Conservation (phyloP, 2,888 invertebrate genomes). For the Agrotis puta region DNA sequence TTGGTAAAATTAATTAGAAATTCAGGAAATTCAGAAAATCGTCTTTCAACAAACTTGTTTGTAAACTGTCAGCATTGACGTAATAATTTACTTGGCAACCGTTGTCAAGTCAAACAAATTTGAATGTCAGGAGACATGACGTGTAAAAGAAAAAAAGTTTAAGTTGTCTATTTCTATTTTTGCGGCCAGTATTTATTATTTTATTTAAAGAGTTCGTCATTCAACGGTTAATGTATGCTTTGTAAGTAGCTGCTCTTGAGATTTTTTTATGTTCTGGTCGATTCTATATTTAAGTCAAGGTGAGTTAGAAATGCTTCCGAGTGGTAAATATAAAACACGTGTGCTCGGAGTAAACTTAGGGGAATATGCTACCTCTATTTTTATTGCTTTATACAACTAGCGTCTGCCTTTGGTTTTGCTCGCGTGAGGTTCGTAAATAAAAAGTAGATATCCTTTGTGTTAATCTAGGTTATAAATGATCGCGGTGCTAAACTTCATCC, state of each 20-base stretch:
- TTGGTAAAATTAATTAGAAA: constrained; percentile 4
- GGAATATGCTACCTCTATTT: not conserved
- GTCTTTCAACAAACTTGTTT: constrained; percentile 28
- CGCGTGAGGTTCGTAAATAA: too few relatives aligned
- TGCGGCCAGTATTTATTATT: constrained; percentile 38
- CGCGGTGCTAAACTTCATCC: too few relatives aligned
- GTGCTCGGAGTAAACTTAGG: constrained; percentile 7
- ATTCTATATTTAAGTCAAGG: constrained; percentile 58
- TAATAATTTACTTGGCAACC: constrained; percentile 78
- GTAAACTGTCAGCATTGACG: constrained; percentile 73
- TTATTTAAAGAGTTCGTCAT: constrained; percentile 18
- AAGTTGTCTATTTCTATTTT: constrained; percentile 23
- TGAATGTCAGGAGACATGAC: constrained; percentile 36
- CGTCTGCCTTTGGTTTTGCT: too few relatives aligned
- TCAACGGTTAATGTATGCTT: constrained; percentile 25
- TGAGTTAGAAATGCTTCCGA: constrained; percentile 57
- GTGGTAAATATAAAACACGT: constrained; percentile 32
- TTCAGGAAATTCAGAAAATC: constrained; percentile 1
- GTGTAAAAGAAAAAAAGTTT: constrained; percentile 17
- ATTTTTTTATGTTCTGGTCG: constrained; percentile 46
- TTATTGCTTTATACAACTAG: not conserved
- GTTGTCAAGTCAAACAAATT: constrained; percentile 73
- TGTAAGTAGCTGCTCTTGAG: constrained; percentile 30
- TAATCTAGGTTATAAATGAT: too few relatives aligned
- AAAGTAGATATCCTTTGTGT: too few relatives aligned